These are phyloP conservation scores for Helobdella robusta DNA, from an alignment of 2,888 invertebrate species.

Conservation along the genomic window DNA sequence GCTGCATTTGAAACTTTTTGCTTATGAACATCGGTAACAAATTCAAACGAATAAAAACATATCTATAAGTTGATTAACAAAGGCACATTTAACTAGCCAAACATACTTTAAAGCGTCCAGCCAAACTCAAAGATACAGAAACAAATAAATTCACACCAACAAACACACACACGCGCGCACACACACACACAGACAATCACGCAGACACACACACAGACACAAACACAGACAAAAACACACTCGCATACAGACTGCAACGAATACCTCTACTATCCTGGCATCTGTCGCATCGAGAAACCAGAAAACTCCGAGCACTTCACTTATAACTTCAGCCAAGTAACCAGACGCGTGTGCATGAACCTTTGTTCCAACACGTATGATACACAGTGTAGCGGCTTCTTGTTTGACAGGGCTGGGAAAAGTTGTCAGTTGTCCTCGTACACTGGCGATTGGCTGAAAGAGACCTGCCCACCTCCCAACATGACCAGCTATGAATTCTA, in stretches of 20 bases:
- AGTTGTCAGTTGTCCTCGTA: slow-evolving; percentile 24
- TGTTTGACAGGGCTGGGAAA: neutral
- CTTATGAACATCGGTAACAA: no score
- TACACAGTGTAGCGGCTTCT: slow-evolving; percentile 24
- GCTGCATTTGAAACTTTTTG: no score
- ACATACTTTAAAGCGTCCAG: no score
- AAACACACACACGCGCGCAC: no score
- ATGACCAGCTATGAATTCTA: slow-evolving; percentile 18
- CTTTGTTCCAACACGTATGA: slow-evolving; percentile 22
- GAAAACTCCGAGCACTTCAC: neutral
- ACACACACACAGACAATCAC: no score
- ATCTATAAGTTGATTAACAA: no score
- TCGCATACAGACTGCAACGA: slow-evolving; percentile 13
- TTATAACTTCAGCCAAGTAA: slow-evolving; percentile 1
- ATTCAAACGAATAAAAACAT: no score
- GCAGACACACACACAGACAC: no score
- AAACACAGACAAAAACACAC: no score
- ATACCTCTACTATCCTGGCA: slow-evolving; percentile 11
- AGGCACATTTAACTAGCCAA: no score
- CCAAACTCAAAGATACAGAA: no score
- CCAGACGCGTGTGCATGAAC: slow-evolving; percentile 19
- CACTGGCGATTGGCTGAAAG: slow-evolving; percentile 25
- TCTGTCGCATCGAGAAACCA: neutral
- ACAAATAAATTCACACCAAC: no score
- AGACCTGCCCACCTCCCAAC: neutral